Evolutionary conservation across 2,888 invertebrate genomes (phyloP), one percentile per base, ranked within the genome.

Genomic region (Netelia inedita): DNA sequence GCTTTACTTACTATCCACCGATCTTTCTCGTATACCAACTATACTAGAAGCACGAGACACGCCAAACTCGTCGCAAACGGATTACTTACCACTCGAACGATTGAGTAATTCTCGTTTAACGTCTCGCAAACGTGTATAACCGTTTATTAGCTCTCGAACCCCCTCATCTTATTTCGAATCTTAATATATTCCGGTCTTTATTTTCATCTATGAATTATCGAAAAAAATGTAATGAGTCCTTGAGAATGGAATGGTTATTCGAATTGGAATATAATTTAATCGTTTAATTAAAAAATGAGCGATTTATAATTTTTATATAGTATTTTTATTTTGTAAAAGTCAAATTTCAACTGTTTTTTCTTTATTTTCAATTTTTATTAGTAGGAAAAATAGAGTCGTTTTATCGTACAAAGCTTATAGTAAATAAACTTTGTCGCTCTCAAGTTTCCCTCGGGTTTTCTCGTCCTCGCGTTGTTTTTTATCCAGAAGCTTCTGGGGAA

Each of bases 31-130:
- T 57, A 57, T 35, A 50, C 10, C 53, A 59, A 10, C 53, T 46
- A 16, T 23, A 21, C 16, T n/a, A 69, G 65, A 80, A 63, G 71
- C 66, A 76, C 79, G 68, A 72, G 72, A 81, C 81, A 86, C 86
- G 79, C 53, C 83, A 83, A 79, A 83, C 43, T 83, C 79, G 71
- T 86, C 78, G 68, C 80, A 76, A 79, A 86, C 80, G 79, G 79
- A 86, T 84, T 84, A 79, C 82, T 85, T 80, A 82, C 71, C 80
- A 63, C 73, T 78, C 57, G 50, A 61, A 43, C 76, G 84, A 84
- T 84, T 78, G 73, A 78, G 68, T 73, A 78, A 84, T 81, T 61
- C 57, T 57, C 50, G 43, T 63, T 80, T 19, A 68, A 55, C 50
- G 65, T 63, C 65, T 72, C 65, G 19, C 80, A 65, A 72, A 65